These are phyloP conservation scores for Drosophila gunungcola DNA, from an alignment of 1,140 invertebrate species.

Conservation along the genomic window DNA sequence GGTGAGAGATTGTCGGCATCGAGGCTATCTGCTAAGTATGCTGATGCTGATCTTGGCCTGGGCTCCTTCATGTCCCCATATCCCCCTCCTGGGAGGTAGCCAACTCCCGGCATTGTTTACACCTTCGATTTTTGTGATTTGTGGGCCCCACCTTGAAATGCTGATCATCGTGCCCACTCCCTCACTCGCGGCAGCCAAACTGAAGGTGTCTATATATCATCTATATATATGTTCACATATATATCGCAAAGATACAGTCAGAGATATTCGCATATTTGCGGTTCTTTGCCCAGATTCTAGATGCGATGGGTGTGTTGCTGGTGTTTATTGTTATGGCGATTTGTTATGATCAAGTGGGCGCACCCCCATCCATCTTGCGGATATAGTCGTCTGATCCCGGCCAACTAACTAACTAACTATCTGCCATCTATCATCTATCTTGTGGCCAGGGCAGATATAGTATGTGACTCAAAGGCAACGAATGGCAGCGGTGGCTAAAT, in stretches of 20 bases:
- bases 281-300: conserved; percentile 45
- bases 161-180: conserved; percentile 21
- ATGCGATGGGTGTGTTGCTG: conserved; percentile 43
- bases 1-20: too few species aligned
- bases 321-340: conserved; percentile 57
- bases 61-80: conserved; percentile 1
- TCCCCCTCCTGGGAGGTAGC: neutral
- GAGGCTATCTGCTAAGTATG: conserved; percentile 55
- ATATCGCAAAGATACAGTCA: neutral
- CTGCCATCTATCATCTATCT: conserved; percentile 29
- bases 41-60: conserved; percentile 53
- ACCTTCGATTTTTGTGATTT: conserved; percentile 77
- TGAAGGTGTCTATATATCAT: conserved; percentile 28
- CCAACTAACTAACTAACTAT: conserved; percentile 28
- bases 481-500: conserved; percentile 47
- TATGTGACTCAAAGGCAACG: conserved; percentile 39
- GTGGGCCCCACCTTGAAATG: conserved; percentile 72
- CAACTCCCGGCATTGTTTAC: conserved; percentile 70
- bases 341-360: conserved; percentile 54
- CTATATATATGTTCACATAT: neutral
- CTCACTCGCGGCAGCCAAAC: conserved; percentile 29
- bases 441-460: conserved; percentile 1
- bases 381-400: conserved; percentile 1
- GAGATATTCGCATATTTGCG: conserved; percentile 11
- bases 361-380: conserved; percentile 29